Conservation (phyloP, 2,113 vertebrate species). For the Asarcornis scutulata region DNA sequence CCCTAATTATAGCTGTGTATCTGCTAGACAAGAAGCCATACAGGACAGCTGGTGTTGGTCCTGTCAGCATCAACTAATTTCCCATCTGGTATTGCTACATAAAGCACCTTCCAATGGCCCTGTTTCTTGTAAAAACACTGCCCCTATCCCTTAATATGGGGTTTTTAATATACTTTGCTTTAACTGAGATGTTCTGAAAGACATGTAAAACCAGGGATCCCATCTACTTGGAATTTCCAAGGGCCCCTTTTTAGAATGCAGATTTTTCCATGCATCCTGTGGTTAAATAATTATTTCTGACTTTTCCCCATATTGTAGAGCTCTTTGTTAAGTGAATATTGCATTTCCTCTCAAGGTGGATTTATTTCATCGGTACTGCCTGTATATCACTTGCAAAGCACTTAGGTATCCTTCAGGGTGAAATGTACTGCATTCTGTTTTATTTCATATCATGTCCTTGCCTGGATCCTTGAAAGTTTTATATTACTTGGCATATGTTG, state of each 20-base stretch:
- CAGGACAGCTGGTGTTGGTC: background rate
- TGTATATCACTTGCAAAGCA: background rate
- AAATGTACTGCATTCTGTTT: background rate
- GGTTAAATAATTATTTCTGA: background rate
- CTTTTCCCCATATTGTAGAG: background rate
- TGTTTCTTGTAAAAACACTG: background rate
- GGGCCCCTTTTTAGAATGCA: background rate
- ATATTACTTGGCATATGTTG: constrained; percentile 24
- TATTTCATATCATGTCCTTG: constrained; percentile 1
- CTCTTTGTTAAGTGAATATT: background rate
- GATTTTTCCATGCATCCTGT: background rate
- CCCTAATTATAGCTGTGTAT: background rate
- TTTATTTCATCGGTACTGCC: background rate
- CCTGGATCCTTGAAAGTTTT: constrained; percentile 30
- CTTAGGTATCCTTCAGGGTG: constrained; percentile 2
- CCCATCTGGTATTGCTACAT: background rate
- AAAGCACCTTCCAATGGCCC: background rate
- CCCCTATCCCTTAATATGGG: background rate
- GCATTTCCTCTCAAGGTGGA: background rate
- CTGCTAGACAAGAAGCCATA: background rate
- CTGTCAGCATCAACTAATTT: background rate
- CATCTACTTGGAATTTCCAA: background rate
- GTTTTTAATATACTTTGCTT: background rate
- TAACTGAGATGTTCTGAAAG: background rate
- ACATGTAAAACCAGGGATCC: background rate